These are phyloP conservation scores for Octodon degus DNA, from an alignment of 2,113 vertebrate genomes.

Conservation along the genomic window DNA sequence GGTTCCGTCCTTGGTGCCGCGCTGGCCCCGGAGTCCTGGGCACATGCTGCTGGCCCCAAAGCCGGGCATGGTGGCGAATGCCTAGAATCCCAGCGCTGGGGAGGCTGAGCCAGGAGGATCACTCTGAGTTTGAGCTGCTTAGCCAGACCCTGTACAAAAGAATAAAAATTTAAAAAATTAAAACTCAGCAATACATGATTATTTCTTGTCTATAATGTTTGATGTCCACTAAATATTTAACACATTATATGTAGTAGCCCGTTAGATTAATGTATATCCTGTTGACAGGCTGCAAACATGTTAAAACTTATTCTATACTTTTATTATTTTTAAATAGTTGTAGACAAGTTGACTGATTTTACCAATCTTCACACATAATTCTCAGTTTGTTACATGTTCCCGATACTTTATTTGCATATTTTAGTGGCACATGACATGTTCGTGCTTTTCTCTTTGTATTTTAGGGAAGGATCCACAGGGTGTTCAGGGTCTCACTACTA, in stretches of 20 bases:
- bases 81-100: too few relatives aligned
- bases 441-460: too few relatives aligned
- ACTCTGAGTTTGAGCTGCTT: too few relatives aligned
- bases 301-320: neutral
- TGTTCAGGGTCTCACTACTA: too few relatives aligned
- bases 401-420: neutral
- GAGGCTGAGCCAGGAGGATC: too few relatives aligned
- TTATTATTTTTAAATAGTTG: neutral
- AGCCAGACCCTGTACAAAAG: too few relatives aligned
- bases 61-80: too few relatives aligned
- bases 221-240: neutral
- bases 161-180: too few relatives aligned
- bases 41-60: too few relatives aligned
- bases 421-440: neutral
- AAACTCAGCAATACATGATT: neutral
- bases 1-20: too few relatives aligned
- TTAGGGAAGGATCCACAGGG: too few relatives aligned
- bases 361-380: neutral
- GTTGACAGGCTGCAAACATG: neutral
- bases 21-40: too few relatives aligned
- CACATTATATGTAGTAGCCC: neutral
- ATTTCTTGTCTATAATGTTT: neutral
- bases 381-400: neutral
- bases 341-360: neutral
- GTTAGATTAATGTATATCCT: neutral